These are phyloP conservation scores for Drepana falcataria DNA, from an alignment of 2,888 invertebrate genomes.

Conservation along the genomic window DNA sequence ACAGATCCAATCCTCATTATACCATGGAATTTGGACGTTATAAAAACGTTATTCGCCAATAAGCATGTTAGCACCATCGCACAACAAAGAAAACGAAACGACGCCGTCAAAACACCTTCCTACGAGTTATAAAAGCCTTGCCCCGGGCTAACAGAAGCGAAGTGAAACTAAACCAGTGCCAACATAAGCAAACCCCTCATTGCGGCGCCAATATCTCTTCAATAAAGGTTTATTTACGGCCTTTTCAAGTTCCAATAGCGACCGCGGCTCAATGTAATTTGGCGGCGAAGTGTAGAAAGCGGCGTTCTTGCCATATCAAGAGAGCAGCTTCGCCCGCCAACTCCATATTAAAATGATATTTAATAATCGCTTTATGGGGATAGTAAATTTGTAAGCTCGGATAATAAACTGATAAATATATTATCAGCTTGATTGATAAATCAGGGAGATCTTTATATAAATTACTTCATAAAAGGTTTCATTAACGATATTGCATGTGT, in stretches of 20 bases:
- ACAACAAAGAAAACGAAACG: constrained; percentile 37
- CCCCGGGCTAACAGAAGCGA: constrained; percentile 58
- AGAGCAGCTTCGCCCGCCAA: constrained; percentile 32
- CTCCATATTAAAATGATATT: constrained; percentile 48
- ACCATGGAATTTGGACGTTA: constrained; percentile 3
- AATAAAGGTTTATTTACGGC: not conserved
- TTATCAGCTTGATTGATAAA: not conserved
- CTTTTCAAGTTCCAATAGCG: constrained; percentile 15
- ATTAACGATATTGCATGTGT: no score
- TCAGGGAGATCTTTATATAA: not conserved
- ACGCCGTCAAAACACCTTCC: constrained; percentile 46
- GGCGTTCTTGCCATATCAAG: constrained; percentile 56
- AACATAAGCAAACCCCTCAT: constrained; percentile 29
- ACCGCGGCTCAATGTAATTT: constrained; percentile 30
- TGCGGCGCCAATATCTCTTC: constrained; percentile 18
- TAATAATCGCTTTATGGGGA: constrained; percentile 32
- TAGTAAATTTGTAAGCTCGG: constrained; percentile 11
- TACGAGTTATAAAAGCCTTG: constrained; percentile 41
- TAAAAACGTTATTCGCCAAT: constrained; percentile 31
- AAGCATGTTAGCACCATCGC: constrained; percentile 39
- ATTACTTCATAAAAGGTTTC: no score
- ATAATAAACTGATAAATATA: not conserved
- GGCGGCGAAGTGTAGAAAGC: constrained; percentile 54
- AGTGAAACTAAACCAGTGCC: constrained; percentile 48
- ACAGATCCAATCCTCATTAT: no score